Percentiles rank a stretch among this genome's conserved stretches.
Evolutionary conservation across 2,797 vertebrate species (phyloP).

Genomic region (Alosa sapidissima): DNA sequence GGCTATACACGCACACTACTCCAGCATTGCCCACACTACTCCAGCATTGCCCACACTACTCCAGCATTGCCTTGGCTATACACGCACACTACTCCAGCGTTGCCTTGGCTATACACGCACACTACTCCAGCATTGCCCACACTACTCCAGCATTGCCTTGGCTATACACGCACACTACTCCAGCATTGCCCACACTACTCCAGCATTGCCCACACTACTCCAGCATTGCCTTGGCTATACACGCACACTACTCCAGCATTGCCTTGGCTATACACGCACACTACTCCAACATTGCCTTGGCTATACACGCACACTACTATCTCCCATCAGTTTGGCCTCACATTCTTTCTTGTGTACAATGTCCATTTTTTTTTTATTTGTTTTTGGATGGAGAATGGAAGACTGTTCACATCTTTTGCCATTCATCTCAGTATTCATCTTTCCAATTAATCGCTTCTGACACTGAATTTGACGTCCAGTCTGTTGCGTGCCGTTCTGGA

Average conservation of each 20-base stretch:
- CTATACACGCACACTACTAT: background rate
- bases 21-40: no score
- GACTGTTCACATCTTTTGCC: background rate
- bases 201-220: background rate
- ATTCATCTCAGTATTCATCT: background rate
- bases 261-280: no score
- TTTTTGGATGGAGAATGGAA: background rate
- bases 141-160: no score
- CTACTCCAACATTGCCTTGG: background rate
- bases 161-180: no score
- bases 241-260: background rate
- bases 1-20: no score
- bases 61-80: no score
- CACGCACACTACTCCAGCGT: no score
- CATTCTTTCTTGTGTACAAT: background rate
- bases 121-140: no score
- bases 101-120: no score
- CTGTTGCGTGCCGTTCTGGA: slow-evolving; percentile 2
- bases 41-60: no score
- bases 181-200: no score
- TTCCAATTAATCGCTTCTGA: background rate
- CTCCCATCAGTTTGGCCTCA: background rate
- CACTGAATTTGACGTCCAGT: background rate
- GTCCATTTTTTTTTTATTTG: background rate
- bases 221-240: background rate